Percentiles rank a stretch among this genome's conserved stretches.
These are phyloP conservation scores for Melipona quadrifasciata DNA, from an alignment of 1,140 invertebrate species.

Conservation along the genomic window DNA sequence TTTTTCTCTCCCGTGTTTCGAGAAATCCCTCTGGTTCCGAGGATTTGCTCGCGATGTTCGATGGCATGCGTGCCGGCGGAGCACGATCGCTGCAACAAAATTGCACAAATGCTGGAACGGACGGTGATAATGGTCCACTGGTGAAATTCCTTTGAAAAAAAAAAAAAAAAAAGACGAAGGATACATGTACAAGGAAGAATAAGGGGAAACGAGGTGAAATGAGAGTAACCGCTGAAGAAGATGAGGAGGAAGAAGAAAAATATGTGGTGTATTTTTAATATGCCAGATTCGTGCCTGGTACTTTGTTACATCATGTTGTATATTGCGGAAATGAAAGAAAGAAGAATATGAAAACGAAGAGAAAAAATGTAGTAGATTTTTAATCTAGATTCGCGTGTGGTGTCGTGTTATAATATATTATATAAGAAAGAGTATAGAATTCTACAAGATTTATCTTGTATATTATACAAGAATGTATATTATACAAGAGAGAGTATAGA, in stretches of 20 bases:
- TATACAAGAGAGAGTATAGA: no score
- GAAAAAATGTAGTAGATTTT: no score
- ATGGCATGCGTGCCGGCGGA: slow-evolving; percentile 26
- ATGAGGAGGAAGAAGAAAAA: not conserved
- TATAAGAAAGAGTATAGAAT: no score
- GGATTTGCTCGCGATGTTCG: slow-evolving; percentile 37
- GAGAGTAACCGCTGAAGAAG: not conserved
- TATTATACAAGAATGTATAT: no score
- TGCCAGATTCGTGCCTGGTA: no score
- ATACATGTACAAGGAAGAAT: not conserved
- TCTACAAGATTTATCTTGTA: no score
- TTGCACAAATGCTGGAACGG: slow-evolving; percentile 50
- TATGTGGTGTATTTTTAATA: no score
- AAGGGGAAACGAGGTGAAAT: not conserved
- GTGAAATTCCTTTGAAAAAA: slow-evolving; percentile 7
- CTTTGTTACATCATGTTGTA: no score
- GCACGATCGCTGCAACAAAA: slow-evolving; percentile 53
- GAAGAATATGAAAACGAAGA: not conserved
- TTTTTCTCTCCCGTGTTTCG: not conserved
- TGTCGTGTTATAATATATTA: no score
- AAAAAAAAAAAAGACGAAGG: not conserved
- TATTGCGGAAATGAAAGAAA: no score
- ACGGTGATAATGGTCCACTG: slow-evolving; percentile 22
- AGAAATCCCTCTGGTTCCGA: slow-evolving; percentile 28
- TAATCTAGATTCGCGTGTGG: no score